Evolutionary conservation across 92 coral and sea anemone genomes (phyloP).

Genomic region (Siderastrea radians): DNA sequence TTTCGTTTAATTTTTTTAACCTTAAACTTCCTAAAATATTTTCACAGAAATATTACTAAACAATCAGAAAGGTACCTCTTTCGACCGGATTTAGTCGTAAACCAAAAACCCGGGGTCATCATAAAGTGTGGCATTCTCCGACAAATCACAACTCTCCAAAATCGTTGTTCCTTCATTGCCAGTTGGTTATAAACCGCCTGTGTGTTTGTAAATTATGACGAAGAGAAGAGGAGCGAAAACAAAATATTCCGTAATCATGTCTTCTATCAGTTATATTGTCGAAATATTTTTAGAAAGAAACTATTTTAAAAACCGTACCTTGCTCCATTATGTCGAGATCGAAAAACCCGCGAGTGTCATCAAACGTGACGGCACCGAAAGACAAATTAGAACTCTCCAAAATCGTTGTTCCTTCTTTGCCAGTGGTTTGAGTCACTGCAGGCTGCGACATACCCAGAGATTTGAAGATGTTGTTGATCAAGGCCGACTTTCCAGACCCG

Average conservation of each 20-base stretch:
- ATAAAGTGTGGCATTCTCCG: not conserved
- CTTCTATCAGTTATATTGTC: too few species aligned
- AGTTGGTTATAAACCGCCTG: too few species aligned
- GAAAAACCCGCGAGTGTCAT: conserved; percentile 20
- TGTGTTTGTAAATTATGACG: too few species aligned
- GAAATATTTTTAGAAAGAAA: not conserved
- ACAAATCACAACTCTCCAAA: conserved; percentile 15
- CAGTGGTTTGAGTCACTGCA: conserved; percentile 9
- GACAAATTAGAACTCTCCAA: conserved; percentile 22
- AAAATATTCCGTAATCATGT: too few species aligned
- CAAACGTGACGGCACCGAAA: not conserved
- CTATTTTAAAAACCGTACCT: not conserved
- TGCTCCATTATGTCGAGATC: conserved; percentile 7
- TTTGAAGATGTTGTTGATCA: conserved; percentile 43
- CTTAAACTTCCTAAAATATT: too few species aligned
- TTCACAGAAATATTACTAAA: too few species aligned
- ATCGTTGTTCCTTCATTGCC: conserved; percentile 30
- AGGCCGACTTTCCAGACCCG: conserved; percentile 49
- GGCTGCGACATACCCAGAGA: not conserved
- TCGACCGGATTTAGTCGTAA: not conserved
- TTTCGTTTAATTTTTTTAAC: too few species aligned
- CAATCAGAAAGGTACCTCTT: too few species aligned
- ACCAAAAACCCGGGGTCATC: conserved; percentile 24
- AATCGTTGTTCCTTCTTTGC: conserved; percentile 25
- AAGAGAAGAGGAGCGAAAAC: too few species aligned